Evolutionary conservation across 2,888 invertebrate genomes (phyloP), one percentile per base, ranked within the genome.

Genomic region (Invenusta paracnida): DNA sequence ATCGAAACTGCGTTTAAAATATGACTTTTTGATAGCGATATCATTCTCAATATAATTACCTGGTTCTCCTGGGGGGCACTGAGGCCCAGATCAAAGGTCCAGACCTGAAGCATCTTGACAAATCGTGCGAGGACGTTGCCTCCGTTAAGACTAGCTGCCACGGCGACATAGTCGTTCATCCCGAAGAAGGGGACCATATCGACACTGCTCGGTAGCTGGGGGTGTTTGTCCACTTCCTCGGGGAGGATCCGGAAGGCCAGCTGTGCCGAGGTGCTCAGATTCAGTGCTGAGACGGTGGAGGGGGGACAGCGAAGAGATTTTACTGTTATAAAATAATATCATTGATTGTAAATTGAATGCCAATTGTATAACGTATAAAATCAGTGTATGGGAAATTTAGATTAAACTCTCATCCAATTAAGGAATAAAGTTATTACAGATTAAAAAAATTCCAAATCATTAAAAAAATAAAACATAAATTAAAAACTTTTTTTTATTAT

Each of bases 221-320:
- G 86, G 2, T 88, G 83, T 89, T n/a, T 87, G 88, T 83, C 66
- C 28, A 83, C 25, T 25, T 83, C 83, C 23, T 88, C 88, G 5
- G 89, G 88, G 83, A 91, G 89, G 27, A 90, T 88, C 11, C 83
- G 83, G 88, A 95, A 94, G 0, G 94, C 90, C 84, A 96, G 92
- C 92, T 96, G 96, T 29, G 95, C 95, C 0, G 96, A 96, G 1
- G 96, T 96, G 66, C 96, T 95, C 90, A 96, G 94, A 90, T 96
- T 96, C 2, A 83, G 31, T 31, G 83, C 83, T 83, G 48, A 48
- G 17, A 48, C 87, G 96, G 91, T 66, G 95, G 94, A 88, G 94
- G 94, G 88, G 88, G 67, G 31, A 29, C 66, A 28, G 0, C 0
- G 81, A 5, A n/a, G n/a, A n/a, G n/a, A n/a, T n/a, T n/a, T n/a